A percentile compares a stretch with the other conserved stretches of the same genome.
Evolutionary conservation across 2,888 invertebrate genomes (phyloP).

Genomic region (Thereva nobilitata): DNA sequence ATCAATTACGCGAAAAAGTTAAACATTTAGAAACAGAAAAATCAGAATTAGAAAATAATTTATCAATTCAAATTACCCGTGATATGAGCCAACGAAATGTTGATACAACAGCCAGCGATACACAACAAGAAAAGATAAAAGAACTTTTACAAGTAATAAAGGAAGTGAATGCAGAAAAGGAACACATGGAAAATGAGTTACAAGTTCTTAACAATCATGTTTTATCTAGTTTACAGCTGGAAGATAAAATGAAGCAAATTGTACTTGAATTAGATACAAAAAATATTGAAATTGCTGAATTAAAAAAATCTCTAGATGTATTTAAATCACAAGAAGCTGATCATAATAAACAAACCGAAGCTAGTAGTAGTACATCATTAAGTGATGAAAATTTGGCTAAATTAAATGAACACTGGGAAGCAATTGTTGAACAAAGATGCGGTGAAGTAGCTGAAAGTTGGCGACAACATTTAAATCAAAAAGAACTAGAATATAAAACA

Average conservation of each 20-base stretch:
- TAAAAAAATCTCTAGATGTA: constrained; percentile 49
- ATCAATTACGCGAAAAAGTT: constrained; percentile 55
- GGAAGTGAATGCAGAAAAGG: constrained; percentile 43
- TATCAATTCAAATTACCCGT: constrained; percentile 51
- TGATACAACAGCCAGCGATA: constrained; percentile 32
- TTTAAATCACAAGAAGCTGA: constrained; percentile 41
- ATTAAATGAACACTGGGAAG: constrained; percentile 58
- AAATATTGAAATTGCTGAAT: constrained; percentile 55
- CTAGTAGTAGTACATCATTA: neutral
- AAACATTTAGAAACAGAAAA: constrained; percentile 58
- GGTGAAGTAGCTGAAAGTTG: constrained; percentile 71
- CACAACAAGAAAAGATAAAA: constrained; percentile 9
- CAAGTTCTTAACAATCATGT: constrained; percentile 57
- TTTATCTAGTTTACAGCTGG: constrained; percentile 51
- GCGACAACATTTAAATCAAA: constrained; percentile 69
- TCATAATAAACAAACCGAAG: neutral
- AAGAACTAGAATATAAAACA: constrained; percentile 66
- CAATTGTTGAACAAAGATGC: constrained; percentile 68
- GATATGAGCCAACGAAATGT: constrained; percentile 46
- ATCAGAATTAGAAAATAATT: constrained; percentile 51
- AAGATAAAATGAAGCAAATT: constrained; percentile 53
- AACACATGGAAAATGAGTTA: constrained; percentile 55
- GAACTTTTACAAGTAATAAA: constrained; percentile 21
- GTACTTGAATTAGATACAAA: constrained; percentile 54
- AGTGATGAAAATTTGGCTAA: neutral